A percentile compares a stretch with the other conserved stretches of the same genome.
These are phyloP conservation scores for Micrasema longulum DNA, from an alignment of 1,140 invertebrate genomes.

Conservation along the genomic window DNA sequence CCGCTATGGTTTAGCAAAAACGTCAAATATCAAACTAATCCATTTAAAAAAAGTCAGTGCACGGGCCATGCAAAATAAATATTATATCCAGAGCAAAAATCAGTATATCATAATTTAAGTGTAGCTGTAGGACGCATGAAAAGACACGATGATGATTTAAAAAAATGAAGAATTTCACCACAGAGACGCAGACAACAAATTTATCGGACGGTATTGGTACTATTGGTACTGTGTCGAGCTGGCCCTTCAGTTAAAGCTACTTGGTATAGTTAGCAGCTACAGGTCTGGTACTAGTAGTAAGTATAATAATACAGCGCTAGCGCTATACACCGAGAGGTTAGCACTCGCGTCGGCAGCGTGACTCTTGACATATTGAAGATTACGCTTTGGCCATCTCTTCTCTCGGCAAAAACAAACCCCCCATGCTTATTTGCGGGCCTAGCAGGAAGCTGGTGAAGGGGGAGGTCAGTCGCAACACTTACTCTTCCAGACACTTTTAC, in stretches of 20 bases:
- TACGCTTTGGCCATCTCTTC: constrained; percentile 30
- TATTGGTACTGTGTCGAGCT: constrained; percentile 37
- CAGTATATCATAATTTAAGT: too few relatives aligned
- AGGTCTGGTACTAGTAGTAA: too few relatives aligned
- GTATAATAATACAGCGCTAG: too few relatives aligned
- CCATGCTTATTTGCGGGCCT: constrained; percentile 32
- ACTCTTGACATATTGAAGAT: constrained; percentile 49
- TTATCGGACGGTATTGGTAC: constrained; percentile 31
- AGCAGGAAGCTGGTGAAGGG: constrained; percentile 25
- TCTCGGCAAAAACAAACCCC: constrained; percentile 16
- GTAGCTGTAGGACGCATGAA: neutral
- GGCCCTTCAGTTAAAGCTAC: too few relatives aligned
- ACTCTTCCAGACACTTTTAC: neutral
- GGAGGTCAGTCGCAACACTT: neutral
- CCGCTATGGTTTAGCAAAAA: too few relatives aligned
- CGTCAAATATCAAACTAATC: too few relatives aligned
- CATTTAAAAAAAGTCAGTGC: too few relatives aligned
- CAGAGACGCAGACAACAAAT: constrained; percentile 6
- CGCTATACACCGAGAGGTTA: constrained; percentile 39
- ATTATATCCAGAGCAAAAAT: too few relatives aligned
- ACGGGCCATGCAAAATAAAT: too few relatives aligned
- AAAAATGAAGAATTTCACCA: constrained; percentile 27
- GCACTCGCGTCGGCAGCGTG: constrained; percentile 44
- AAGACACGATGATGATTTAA: constrained; percentile 4
- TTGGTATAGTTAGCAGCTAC: too few relatives aligned